Evolutionary conservation across 2,888 invertebrate genomes (phyloP).

Genomic region (Syrphus vitripennis): DNA sequence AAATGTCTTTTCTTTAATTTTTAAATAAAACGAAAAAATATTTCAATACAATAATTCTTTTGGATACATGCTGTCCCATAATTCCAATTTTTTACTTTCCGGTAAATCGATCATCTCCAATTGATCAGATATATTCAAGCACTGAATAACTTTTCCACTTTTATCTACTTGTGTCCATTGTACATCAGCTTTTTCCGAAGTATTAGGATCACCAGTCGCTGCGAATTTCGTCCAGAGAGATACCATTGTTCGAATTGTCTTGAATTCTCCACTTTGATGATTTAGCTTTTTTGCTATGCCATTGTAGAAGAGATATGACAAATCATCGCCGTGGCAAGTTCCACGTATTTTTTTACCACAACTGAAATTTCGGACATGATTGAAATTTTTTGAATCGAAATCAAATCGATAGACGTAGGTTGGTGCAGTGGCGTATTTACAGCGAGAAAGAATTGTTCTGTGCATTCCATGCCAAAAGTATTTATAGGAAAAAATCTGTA

Average conservation of each 20-base stretch:
- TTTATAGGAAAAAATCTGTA: conserved; percentile 79
- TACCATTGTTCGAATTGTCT: conserved; percentile 78
- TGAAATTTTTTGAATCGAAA: conserved; percentile 80
- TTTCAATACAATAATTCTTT: conserved; percentile 55
- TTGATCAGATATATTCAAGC: conserved; percentile 79
- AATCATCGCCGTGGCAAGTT: conserved; percentile 80
- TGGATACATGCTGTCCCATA: conserved; percentile 79
- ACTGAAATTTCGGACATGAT: conserved; percentile 78
- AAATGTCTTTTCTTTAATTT: not conserved
- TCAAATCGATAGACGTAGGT: conserved; percentile 80
- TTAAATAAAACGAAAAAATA: not conserved
- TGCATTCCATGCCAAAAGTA: conserved; percentile 81
- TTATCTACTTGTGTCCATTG: conserved; percentile 76
- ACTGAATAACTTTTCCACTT: conserved; percentile 76
- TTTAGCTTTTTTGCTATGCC: conserved; percentile 77
- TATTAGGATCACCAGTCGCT: conserved; percentile 78
- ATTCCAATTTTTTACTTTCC: conserved; percentile 77
- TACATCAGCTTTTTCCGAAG: conserved; percentile 40
- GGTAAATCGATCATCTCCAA: conserved; percentile 79
- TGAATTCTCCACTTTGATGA: conserved; percentile 77
- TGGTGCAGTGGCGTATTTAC: conserved; percentile 75
- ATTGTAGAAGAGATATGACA: conserved; percentile 80
- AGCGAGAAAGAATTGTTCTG: conserved; percentile 77
- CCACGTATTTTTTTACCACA: conserved; percentile 79
- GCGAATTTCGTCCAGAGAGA: conserved; percentile 79